A percentile compares a stretch with the other conserved stretches of the same genome.
Evolutionary conservation across 2,797 vertebrate genomes (phyloP).

Genomic region (Leuciscus waleckii): DNA sequence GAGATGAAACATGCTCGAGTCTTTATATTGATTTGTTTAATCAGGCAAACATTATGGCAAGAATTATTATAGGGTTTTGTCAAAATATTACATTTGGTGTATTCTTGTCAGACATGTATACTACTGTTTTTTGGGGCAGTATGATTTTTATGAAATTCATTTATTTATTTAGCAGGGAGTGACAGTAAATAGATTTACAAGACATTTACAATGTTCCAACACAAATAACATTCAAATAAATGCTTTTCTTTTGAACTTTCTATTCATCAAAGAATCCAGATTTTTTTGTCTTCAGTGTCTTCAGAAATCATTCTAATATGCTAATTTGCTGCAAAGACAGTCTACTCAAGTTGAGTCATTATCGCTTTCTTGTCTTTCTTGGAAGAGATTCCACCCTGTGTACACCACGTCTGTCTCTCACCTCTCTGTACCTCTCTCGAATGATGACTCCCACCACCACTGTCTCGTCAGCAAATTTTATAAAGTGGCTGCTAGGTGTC

Average conservation of each 20-base stretch:
- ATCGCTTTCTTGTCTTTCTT: background rate
- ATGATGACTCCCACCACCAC: background rate
- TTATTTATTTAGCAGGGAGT: background rate
- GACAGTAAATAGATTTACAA: background rate
- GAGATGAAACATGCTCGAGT: slow-evolving; percentile 25
- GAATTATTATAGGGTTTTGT: background rate
- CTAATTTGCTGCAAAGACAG: background rate
- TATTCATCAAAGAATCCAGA: background rate
- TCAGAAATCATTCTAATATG: no score
- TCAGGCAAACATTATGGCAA: background rate
- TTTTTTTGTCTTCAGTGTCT: no score
- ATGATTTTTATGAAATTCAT: background rate
- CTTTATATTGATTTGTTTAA: background rate
- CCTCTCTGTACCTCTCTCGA: background rate
- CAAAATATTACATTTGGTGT: background rate
- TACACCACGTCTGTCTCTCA: background rate
- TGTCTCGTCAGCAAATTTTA: background rate
- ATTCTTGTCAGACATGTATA: background rate
- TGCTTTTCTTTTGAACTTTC: background rate
- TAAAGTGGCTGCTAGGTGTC: background rate
- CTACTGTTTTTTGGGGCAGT: background rate
- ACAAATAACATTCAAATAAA: background rate
- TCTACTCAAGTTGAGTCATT: background rate
- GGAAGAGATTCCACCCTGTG: background rate
- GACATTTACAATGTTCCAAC: background rate